phyloP scores from a whole-genome alignment of 2,113 vertebrate genomes.

The Poicephalus gulielmi region DNA sequence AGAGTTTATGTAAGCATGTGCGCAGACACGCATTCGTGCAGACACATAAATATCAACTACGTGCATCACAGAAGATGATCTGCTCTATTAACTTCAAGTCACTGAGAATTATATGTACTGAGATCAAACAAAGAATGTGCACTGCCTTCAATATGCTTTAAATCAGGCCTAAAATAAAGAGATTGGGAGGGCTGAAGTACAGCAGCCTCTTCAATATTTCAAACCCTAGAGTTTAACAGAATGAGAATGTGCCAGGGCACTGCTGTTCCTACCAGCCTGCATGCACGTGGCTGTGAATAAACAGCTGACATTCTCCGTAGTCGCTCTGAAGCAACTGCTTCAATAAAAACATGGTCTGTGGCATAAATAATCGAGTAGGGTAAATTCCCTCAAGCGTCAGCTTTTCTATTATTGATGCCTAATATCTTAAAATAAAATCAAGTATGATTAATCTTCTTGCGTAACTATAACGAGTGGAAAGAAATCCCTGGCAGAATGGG shows the following conservation, averaged over 20 bases:
- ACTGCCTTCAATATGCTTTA: background rate
- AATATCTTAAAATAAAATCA: conserved; percentile 58
- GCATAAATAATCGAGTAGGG: conserved; percentile 52
- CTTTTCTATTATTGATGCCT: conserved; percentile 41
- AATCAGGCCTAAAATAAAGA: conserved; percentile 40
- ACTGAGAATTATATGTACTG: background rate
- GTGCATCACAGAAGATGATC: background rate
- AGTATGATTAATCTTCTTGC: conserved; percentile 39
- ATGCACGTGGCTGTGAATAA: background rate
- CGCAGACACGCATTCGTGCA: background rate
- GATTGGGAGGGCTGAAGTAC: background rate
- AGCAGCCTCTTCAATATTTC: conserved; percentile 22
- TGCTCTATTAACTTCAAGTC: conserved; percentile 41
- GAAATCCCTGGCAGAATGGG: conserved; percentile 1
- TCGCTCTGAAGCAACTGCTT: conserved; percentile 30
- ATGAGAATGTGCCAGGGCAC: background rate
- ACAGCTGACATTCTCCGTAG: background rate
- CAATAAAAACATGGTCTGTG: conserved; percentile 16
- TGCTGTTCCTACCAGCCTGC: background rate
- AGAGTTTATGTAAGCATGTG: background rate
- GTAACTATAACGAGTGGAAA: conserved; percentile 1
- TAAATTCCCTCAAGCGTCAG: conserved; percentile 37
- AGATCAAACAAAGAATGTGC: conserved; percentile 16
- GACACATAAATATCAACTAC: conserved; percentile 24
- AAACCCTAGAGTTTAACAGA: background rate